Base-by-base conservation (phyloP, 23 tunicate genomes). In the Diplosoma virens region DNA sequence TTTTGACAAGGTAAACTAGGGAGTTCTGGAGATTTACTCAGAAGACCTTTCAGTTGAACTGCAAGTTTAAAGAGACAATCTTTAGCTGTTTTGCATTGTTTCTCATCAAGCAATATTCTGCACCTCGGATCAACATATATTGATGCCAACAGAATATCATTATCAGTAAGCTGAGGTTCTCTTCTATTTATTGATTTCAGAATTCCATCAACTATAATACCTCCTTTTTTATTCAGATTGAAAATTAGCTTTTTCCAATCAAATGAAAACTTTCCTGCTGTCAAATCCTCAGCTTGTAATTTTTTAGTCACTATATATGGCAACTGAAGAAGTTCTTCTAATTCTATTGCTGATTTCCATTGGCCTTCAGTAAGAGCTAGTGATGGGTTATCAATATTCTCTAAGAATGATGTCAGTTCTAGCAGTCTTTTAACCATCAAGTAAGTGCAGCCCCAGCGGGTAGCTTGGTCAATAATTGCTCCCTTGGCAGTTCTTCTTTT, bases 251-350 rank as follows among this genome's bases (percentile, higher is more conserved):
- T 41, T 41, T 66, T 66, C 73, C 73, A 66, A 6, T 66, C 56
- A 17, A 22, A 6, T 9, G 6, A 31, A 24, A 66, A 66, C 22
- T 20, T 5, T 18, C 73, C 73, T 66, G 73, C 53, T 16, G 73
- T 66, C 56, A 66, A 66, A 66, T 66, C 53, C 25, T 25, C 73
- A 18, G 73, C 20, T 66, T 66, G 73, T 28, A 66, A 14, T 41
- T 7, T 9, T 41, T 41, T 41, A 7, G 50, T 41, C 14, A 14
- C 50, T 41, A 41, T 31, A 18, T 30, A 24, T 58, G 65, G 26
- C 5, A n/a, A 7, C 16, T 9, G 25, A 58, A n/a, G 25, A 18
- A 58, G 24, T 18, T 23, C 11, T 58, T 58, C 65, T 22, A 58
- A 58, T 58, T 58, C 25, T 58, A n/a, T 58, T 20, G 26, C 65